These are phyloP conservation scores for Synanthedon formicaeformis DNA, from an alignment of 2,888 invertebrate species.

Conservation along the genomic window DNA sequence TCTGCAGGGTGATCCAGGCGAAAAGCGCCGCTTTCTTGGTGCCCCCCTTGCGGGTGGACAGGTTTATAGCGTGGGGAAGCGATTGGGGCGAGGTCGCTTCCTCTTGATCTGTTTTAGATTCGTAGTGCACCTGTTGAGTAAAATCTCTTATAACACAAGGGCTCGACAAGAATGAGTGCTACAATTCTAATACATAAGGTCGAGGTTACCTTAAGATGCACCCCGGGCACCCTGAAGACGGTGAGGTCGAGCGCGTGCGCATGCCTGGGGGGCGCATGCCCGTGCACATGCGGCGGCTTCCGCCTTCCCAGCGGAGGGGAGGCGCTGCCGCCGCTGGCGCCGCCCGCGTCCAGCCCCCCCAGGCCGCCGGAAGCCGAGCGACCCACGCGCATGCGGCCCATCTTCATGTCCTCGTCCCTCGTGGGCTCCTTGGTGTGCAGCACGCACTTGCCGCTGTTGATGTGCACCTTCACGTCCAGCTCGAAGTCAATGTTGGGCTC, in stretches of 20 bases:
- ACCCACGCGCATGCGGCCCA: constrained; percentile 80
- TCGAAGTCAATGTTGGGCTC: constrained; percentile 97
- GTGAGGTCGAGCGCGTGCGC: constrained; percentile 80
- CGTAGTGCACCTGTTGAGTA: constrained; percentile 76
- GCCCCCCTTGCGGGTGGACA: constrained; percentile 63
- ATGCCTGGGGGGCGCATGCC: constrained; percentile 20
- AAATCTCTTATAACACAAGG: no score
- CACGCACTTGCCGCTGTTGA: constrained; percentile 97
- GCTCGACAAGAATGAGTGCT: no score
- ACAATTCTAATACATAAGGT: no score
- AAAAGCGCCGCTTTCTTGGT: constrained; percentile 91
- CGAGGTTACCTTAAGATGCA: constrained; percentile 83
- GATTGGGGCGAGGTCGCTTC: constrained; percentile 64
- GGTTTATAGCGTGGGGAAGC: constrained; percentile 4
- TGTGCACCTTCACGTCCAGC: constrained; percentile 94
- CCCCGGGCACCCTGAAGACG: constrained; percentile 90
- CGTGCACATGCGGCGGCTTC: constrained; percentile 23
- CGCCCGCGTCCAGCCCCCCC: constrained; percentile 34
- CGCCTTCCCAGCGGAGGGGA: constrained; percentile 22
- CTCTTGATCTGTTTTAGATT: constrained; percentile 78
- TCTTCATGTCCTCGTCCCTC: constrained; percentile 77
- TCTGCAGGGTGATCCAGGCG: constrained; percentile 96
- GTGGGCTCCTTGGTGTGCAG: constrained; percentile 89
- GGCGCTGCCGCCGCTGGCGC: constrained; percentile 23
- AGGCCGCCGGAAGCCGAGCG: constrained; percentile 76